Evolutionary conservation across 2,888 invertebrate genomes (phyloP), one percentile per base, ranked within the genome.

Genomic region (Eupithecia pulchellata): DNA sequence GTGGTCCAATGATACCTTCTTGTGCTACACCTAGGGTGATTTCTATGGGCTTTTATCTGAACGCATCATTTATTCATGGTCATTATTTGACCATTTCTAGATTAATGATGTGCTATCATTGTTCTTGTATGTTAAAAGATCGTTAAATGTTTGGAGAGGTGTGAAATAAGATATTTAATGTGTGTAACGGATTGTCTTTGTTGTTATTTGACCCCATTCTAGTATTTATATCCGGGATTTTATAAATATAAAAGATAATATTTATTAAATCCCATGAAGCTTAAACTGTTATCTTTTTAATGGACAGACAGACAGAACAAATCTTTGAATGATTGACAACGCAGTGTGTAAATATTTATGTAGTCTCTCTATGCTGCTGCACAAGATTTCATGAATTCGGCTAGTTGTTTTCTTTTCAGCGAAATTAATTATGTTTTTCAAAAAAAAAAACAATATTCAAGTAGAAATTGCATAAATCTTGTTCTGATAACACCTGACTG

Each of bases 41-140:
- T 69, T 73, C 69, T 70, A 73, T 67, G 42, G 72, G 64, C 69
- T 70, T 71, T 75, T 89, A 91, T 91, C 92, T 88, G 82, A 87
- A 82, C 87, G 76, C 83, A 91, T 91, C 88, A 93, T 92, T 93
- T 93, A 93, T 93, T 93, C 91, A 92, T 92, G 94, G 94, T 93
- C 93, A 94, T 94, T 93, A 93, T 93, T 93, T 93, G 93, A 93
- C 93, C 93, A 89, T 93, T 93, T 92, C 86, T 78, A 82, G 87
- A 89, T 89, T 93, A 92, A 93, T 94, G 93, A 92, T 91, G 89
- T 89, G 87, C 84, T 82, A 87, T 88, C 89, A 86, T 92, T 93
- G 93, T 92, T 91, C 90, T 91, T 88, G 84, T 84, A 78, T 85
- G 86, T 86, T 87, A 84, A 85, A 86, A 86, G 76, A 86, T 87